These are phyloP conservation scores for Cinclus mexicanus DNA, from an alignment of 2,113 vertebrate genomes.

Conservation along the genomic window DNA sequence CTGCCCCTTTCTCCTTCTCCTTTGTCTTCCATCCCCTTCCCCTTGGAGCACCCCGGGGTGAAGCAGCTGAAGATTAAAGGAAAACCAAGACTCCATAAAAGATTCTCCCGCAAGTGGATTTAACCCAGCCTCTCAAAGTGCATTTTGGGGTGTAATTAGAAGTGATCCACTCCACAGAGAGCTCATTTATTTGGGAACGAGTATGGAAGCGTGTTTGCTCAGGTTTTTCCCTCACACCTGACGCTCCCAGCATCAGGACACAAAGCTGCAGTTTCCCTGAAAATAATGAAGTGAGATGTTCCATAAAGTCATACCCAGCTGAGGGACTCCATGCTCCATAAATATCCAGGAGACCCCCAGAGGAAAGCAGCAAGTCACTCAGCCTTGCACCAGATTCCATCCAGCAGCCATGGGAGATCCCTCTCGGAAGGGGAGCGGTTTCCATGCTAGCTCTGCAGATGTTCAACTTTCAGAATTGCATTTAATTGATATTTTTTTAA, in stretches of 20 bases:
- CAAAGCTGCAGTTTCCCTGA: neutral
- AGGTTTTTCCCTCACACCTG: neutral
- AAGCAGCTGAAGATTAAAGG: neutral
- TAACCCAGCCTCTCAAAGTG: neutral
- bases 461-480: neutral
- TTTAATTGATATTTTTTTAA: neutral
- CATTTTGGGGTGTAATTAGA: constrained; percentile 12
- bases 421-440: neutral
- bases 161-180: constrained; percentile 22
- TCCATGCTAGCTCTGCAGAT: neutral
- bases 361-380: neutral
- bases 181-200: constrained; percentile 21
- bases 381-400: neutral
- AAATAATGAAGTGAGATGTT: constrained; percentile 68
- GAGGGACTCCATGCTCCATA: constrained; percentile 2
- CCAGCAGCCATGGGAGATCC: neutral
- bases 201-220: neutral
- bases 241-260: constrained; percentile 19
- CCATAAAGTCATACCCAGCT: constrained; percentile 36
- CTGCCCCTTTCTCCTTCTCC: neutral
- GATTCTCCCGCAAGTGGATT: neutral
- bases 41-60: neutral
- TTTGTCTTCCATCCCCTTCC: neutral
- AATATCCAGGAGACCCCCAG: constrained; percentile 18
- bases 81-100: neutral